These are phyloP conservation scores for Drosophila auraria DNA, from an alignment of 1,140 invertebrate genomes.

Conservation along the genomic window DNA sequence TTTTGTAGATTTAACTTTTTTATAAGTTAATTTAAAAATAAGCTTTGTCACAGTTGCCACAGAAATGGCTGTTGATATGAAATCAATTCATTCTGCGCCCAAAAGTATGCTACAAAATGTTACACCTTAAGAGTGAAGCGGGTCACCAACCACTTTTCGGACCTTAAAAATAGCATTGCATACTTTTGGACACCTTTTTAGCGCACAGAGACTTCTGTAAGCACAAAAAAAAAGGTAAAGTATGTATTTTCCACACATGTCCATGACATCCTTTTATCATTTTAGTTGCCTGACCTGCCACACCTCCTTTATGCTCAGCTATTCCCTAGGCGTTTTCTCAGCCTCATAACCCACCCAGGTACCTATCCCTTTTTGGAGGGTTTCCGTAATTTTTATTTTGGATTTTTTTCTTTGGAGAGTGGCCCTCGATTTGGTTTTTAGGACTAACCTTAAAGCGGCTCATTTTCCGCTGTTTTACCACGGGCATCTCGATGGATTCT, in stretches of 20 bases:
- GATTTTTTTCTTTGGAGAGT: constrained; percentile 1
- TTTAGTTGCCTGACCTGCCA: constrained; percentile 5
- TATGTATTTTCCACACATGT: background rate
- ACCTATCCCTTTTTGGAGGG: background rate
- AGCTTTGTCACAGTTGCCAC: no score
- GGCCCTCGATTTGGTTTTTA: constrained; percentile 1
- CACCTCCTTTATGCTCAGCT: constrained; percentile 4
- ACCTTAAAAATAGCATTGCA: no score
- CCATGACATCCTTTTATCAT: background rate
- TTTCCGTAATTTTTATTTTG: constrained; percentile 17
- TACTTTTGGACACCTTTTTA: background rate
- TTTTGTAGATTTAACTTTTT: no score
- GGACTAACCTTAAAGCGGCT: constrained; percentile 82
- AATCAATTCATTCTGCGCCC: background rate
- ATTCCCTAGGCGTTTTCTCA: background rate
- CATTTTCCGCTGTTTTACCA: constrained; percentile 83
- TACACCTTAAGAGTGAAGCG: background rate
- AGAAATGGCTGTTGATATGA: background rate
- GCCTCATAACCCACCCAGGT: background rate
- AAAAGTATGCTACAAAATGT: background rate
- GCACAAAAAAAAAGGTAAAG: no score
- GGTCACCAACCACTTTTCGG: no score
- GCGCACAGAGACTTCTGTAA: no score
- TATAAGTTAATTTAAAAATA: no score
- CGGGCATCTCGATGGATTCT: constrained; percentile 59